Evolutionary conservation across 2,113 vertebrate genomes (phyloP).

Genomic region (Pampusana beccarii): DNA sequence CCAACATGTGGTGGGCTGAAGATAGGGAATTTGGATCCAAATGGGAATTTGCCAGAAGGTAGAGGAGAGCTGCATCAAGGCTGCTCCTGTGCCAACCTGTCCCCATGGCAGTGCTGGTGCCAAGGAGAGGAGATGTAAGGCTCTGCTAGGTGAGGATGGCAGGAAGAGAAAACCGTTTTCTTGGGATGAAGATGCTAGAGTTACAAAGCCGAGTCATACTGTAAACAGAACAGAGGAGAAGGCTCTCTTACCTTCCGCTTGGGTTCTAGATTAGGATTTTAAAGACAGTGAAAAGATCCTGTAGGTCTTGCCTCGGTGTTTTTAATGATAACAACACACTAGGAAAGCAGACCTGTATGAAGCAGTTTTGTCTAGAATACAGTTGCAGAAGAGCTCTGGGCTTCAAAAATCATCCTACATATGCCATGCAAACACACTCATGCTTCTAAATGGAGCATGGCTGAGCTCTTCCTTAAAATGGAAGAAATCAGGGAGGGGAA

Average conservation of each 20-base stretch:
- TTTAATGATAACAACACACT: neutral
- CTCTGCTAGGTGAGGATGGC: neutral
- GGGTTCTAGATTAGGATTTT: neutral
- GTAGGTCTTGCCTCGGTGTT: neutral
- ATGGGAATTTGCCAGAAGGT: no score
- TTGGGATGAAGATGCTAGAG: neutral
- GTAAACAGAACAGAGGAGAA: neutral
- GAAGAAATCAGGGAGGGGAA: neutral
- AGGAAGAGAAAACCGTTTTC: neutral
- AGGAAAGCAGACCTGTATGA: neutral
- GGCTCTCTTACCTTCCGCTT: neutral
- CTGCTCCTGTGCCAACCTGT: no score
- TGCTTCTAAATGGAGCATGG: neutral
- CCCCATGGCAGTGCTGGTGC: neutral
- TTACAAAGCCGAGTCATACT: neutral
- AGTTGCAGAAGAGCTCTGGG: neutral
- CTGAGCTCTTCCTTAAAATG: neutral
- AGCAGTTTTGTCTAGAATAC: neutral
- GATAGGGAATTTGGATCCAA: neutral
- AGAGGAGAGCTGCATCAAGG: no score
- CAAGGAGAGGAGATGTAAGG: neutral
- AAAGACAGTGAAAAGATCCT: neutral
- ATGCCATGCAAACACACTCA: neutral
- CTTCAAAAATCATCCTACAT: neutral
- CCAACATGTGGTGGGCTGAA: no score